Conservation (phyloP, 1,140 invertebrate genomes). For the Conus ventricosus region DNA sequence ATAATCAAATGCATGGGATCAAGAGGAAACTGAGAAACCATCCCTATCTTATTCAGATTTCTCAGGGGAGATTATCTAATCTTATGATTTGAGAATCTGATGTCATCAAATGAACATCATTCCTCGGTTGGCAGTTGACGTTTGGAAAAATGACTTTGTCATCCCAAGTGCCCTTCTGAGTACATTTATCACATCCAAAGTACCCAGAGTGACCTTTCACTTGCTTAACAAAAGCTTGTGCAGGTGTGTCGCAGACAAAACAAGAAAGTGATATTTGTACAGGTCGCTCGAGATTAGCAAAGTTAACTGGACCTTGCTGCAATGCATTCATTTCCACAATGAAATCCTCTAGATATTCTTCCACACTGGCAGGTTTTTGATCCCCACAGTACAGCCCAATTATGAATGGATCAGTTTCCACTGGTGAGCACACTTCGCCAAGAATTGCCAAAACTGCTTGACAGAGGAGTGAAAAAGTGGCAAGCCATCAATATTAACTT, state of each 20-base stretch:
- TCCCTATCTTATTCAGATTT: conserved; percentile 52
- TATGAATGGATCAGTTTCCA: conserved; percentile 31
- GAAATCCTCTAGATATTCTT: conserved; percentile 59
- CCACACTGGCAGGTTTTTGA: conserved; percentile 56
- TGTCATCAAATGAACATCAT: conserved; percentile 52
- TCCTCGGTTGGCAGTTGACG: conserved; percentile 42
- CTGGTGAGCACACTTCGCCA: conserved; percentile 37
- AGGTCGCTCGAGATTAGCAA: conserved; percentile 38
- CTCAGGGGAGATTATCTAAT: conserved; percentile 53
- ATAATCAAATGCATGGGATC: conserved; percentile 75
- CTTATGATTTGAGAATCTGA: conserved; percentile 67
- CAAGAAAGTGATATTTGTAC: conserved; percentile 50
- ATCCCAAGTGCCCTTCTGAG: conserved; percentile 41
- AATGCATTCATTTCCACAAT: conserved; percentile 50
- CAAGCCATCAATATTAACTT: conserved; percentile 33
- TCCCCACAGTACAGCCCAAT: conserved; percentile 58
- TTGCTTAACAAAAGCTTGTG: conserved; percentile 70
- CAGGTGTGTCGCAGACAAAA: conserved; percentile 72
- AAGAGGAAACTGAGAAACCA: conserved; percentile 67
- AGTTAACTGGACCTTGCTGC: conserved; percentile 34
- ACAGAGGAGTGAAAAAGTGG: conserved; percentile 36
- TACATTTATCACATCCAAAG: conserved; percentile 53
- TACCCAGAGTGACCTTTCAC: conserved; percentile 65
- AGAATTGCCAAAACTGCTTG: conserved; percentile 54
- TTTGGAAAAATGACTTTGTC: conserved; percentile 54